Evolutionary conservation across 2,888 invertebrate species (phyloP), one percentile per base, ranked within the genome.

Genomic region (Drosophila acutilabella): DNA sequence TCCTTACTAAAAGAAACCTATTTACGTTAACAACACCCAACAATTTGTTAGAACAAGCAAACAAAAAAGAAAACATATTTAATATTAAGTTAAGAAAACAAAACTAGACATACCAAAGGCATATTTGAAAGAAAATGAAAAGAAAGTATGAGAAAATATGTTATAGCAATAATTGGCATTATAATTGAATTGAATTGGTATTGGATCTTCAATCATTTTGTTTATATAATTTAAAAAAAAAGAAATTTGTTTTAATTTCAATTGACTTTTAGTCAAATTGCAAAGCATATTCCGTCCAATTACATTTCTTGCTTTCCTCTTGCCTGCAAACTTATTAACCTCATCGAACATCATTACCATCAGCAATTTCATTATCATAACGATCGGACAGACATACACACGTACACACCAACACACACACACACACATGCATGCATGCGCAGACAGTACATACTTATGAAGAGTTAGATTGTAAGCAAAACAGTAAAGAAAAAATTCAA

Each of bases 271-370:
- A 76, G 84, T 81, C 80, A 72, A 82, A 73, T 84, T 79, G 78
- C 88, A 85, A 88, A 88, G 84, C 90, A 91, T 91, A 91, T 90
- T 91, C 91, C 91, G 91, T 91, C 91, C 91, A 91, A 91, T 87
- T 89, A 89, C 88, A 87, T 90, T 89, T 89, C 85, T 83, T 85
- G 78, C 80, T 85, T 77, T 81, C 79, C 75, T 80, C 83, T 88
- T 84, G 81, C 84, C 86, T 70, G 62, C 64, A 59, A 74, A 75
- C 53, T 54, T 54, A 61, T 61, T 8, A 41, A 69, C 50, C 50
- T 67, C 62, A 62, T 62, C 54, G 30, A 45, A 53, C 18, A 20
- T 56, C 69, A 64, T 40, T 16, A 58, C 54, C 36, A 60, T 38
- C 14, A 41, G 14, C 44, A 64, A 36, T n/a, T 23, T 16, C 44